Evolutionary conservation across 2,888 invertebrate genomes (phyloP).

Genomic region (Eupeodes latifasciatus): DNA sequence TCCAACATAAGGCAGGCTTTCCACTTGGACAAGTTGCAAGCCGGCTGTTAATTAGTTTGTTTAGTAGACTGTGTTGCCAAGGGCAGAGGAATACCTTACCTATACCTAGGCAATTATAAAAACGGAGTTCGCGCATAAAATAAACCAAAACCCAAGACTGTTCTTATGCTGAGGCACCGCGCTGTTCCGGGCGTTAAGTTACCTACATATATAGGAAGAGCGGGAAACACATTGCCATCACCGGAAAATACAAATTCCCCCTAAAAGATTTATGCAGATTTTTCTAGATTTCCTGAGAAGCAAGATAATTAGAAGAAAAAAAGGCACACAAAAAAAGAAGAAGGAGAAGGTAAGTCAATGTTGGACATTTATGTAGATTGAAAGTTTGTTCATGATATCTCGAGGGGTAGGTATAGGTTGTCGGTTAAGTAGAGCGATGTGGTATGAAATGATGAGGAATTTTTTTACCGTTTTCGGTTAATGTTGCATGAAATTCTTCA

Average conservation of each 20-base stretch:
- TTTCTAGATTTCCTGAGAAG: conserved; percentile 72
- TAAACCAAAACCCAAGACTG: background rate
- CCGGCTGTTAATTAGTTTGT: conserved; percentile 73
- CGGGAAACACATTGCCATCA: background rate
- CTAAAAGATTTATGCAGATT: conserved; percentile 73
- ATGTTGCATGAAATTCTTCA: background rate
- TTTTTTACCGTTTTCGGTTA: conserved; percentile 1
- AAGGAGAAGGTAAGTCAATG: conserved; percentile 68
- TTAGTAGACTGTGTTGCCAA: conserved; percentile 74
- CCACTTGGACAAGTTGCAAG: conserved; percentile 63
- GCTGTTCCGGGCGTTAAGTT: too few species aligned
- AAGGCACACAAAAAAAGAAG: conserved; percentile 1
- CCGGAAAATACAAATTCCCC: conserved; percentile 40
- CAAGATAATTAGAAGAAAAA: conserved; percentile 58
- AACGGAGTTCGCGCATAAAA: conserved; percentile 14
- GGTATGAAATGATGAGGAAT: background rate
- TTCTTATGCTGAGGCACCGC: too few species aligned
- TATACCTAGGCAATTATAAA: background rate
- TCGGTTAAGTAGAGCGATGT: background rate
- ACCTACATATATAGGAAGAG: background rate
- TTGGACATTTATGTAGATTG: background rate
- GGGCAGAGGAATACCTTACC: conserved; percentile 36
- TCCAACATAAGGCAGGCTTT: conserved; percentile 33
- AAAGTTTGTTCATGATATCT: background rate
- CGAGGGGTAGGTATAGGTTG: background rate